Base-by-base conservation (phyloP, 64 coral and sea anemone species). In the Montipora sp. region DNA sequence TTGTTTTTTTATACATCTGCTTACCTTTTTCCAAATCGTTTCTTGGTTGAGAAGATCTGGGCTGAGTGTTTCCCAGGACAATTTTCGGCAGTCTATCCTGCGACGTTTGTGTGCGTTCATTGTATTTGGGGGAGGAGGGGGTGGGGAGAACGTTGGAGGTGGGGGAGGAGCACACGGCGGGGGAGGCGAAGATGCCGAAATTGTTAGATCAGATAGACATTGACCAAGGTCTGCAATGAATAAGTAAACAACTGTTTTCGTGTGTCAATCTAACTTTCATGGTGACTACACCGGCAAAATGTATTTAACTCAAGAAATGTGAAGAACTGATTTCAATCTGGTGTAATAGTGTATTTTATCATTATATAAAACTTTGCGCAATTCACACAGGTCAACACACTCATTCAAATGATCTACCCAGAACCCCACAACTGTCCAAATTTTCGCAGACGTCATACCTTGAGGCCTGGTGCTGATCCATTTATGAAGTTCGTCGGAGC, bases 11-110 rank as follows among this genome's bases (percentile, higher is more conserved):
- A 7, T 4, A 9, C 9, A 36, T 47, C 11, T 53, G 22, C 57
- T 61, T 49, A 84, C 82, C 82, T 71, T 84, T 84, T 84, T 84
- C 82, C 82, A 84, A 70, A 84, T 70, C 1, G 82, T 84, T 36
- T 84, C 45, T 7, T n/a, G 15, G 1, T 84, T 70, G 36, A 84
- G 59, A 2, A 84, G 61, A 18, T 84, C 61, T 50, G 82, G 82
- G 82, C 82, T 84, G 19, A 84, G 82, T 12, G 65, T 67, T 69
- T 84, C 82, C 82, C 82, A 84, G 8, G 82, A 84, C 36, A 84
- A 59, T 66, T 84, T 84, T 16, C 82, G 45, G 47, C 82, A 84
- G 10, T 84, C 82, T n/a, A 84, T 49, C 46, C 46, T n/a, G 4
- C 70, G 44, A 9, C 82, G 18, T 14, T 84, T 84, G 18, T 71